phyloP scores from a whole-genome alignment of 1,140 invertebrate species.

The Drosophila mauritiana region DNA sequence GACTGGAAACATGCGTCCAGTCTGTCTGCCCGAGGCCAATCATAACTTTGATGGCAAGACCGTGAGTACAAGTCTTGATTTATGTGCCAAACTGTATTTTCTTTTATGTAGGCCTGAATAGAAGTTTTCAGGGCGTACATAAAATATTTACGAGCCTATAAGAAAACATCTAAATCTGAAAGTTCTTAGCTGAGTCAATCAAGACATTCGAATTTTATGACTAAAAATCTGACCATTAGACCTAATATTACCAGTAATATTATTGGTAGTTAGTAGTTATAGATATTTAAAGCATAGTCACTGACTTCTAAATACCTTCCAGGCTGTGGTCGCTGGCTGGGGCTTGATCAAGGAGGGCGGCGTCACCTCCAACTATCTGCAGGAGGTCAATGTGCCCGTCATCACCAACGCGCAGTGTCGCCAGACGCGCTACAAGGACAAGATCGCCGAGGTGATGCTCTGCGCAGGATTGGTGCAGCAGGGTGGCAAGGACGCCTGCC shows the following conservation, averaged over 20 bases:
- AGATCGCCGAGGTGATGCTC: constrained; percentile 94
- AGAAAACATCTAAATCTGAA: background rate
- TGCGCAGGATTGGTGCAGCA: constrained; percentile 95
- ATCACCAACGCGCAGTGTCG: constrained; percentile 94
- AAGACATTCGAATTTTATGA: background rate
- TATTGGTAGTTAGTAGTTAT: too few species aligned
- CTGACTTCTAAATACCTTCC: background rate
- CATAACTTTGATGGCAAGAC: constrained; percentile 78
- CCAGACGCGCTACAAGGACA: constrained; percentile 94
- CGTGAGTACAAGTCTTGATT: constrained; percentile 37
- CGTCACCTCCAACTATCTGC: constrained; percentile 91
- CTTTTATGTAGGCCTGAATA: background rate
- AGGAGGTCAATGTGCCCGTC: constrained; percentile 93
- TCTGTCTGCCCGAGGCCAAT: constrained; percentile 90
- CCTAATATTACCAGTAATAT: too few species aligned
- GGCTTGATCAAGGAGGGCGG: constrained; percentile 94
- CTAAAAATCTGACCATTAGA: background rate
- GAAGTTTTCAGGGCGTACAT: background rate
- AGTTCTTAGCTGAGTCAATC: background rate
- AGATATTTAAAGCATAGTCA: background rate
- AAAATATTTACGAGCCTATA: background rate
- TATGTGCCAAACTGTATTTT: background rate
- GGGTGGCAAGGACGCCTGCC: constrained; percentile 96
- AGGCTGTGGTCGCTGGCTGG: constrained; percentile 95
- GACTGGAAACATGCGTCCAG: constrained; percentile 93